These are phyloP conservation scores for Globodera rostochiensis DNA, from an alignment of 1,140 invertebrate species.

Conservation along the genomic window DNA sequence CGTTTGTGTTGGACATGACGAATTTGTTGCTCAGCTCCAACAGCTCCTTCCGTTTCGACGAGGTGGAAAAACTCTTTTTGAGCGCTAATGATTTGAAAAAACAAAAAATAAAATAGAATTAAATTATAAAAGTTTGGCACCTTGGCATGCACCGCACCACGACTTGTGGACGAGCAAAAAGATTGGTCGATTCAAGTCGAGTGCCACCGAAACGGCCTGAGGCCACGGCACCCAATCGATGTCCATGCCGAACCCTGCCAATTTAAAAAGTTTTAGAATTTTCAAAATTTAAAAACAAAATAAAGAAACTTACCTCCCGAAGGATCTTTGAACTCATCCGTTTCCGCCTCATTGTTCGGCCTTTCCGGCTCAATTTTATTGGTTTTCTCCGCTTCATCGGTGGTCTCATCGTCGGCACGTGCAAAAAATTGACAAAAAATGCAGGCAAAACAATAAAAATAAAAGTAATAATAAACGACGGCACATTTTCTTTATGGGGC, in stretches of 20 bases:
- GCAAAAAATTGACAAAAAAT: background rate
- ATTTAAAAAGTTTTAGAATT: background rate
- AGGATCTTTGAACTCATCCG: background rate
- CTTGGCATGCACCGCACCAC: constrained; percentile 64
- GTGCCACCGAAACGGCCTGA: constrained; percentile 56
- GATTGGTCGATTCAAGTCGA: constrained; percentile 62
- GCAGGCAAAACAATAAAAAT: background rate
- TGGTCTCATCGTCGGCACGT: background rate
- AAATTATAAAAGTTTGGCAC: too few relatives aligned
- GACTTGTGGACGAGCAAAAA: constrained; percentile 64
- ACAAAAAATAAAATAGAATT: too few relatives aligned
- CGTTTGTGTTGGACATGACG: constrained; percentile 63
- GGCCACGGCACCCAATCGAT: constrained; percentile 63
- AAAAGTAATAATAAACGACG: background rate
- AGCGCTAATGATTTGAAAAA: too few relatives aligned
- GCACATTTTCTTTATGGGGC: too few relatives aligned
- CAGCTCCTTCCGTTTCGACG: constrained; percentile 52
- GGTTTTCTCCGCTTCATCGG: background rate
- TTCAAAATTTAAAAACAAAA: too few relatives aligned
- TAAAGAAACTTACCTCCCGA: background rate
- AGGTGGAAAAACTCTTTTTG: constrained; percentile 52
- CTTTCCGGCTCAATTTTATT: background rate
- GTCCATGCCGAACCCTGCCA: constrained; percentile 45
- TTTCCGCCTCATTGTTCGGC: background rate
- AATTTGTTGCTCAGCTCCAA: constrained; percentile 61